Evolutionary conservation across 2,797 vertebrate species (phyloP), one percentile per base, ranked within the genome.

Genomic region (Furcifer pardalis): DNA sequence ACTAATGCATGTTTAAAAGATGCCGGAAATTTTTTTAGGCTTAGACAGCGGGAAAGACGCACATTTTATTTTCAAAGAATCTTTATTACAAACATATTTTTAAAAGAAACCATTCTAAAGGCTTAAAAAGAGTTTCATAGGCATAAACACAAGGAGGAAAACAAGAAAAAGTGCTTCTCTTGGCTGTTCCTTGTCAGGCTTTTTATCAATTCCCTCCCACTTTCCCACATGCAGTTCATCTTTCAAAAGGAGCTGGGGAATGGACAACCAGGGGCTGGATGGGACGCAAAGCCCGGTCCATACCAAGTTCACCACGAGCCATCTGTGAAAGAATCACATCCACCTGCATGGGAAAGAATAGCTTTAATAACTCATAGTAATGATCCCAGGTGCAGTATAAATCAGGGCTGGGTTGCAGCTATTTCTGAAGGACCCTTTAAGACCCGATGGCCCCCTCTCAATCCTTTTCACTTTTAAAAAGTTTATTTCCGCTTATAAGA

Each of bases 311-410:
- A 8, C 83, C 83, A 52, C 60, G 69, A 7, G 83, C 83, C 77
- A 85, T 85, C 44, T 42, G 32, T 32, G 69, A 79, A 74, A 85
- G 77, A 12, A 79, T 52, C 77, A 68, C 83, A 63, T 85, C 83
- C 35, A 84, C 83, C 77, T 85, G 60, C 46, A 79, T 25, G 13
- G 79, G 59, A 62, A 74, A 66, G 44, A 62, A 84, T 30, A 10
- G n/a, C 15, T n/a, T 32, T 8, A 46, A 23, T 15, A 72, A 2
- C 40, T 37, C 65, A 25, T 72, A 56, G 23, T 19, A 21, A 25
- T 37, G 4, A 59, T 42, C 12, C 13, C 2, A 19, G 32, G n/a
- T 19, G 32, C 7, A 17, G 27, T 21, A 69, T 77, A 59, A 77
- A 69, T 25, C 1, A 56, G 52, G 52, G 52, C 17, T 56, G 13